Percentiles rank a stretch among this genome's conserved stretches.
Conservation (phyloP, 1,140 invertebrate genomes). For the Drosophila gunungcola region DNA sequence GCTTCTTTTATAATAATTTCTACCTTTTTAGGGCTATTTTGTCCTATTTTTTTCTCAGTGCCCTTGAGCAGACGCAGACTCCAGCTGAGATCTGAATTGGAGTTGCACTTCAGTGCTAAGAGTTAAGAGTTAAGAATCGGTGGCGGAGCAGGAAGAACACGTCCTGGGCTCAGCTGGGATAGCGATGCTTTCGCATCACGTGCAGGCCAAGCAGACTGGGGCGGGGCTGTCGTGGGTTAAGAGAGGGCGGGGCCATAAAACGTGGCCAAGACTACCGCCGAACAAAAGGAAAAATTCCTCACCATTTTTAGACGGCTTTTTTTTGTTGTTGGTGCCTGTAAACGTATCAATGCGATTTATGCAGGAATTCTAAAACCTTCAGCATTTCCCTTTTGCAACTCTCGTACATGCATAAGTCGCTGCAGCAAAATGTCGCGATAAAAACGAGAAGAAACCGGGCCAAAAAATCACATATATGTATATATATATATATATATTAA, state of each 20-base stretch:
- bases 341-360: slow-evolving; percentile 78
- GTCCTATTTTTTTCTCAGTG: slow-evolving; percentile 1
- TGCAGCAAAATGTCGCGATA: slow-evolving; percentile 54
- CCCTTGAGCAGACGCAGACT: background rate
- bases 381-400: slow-evolving; percentile 3
- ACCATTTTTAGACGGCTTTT: slow-evolving; percentile 4
- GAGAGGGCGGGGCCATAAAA: slow-evolving; percentile 60
- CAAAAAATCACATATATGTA: background rate
- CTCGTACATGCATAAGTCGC: slow-evolving; percentile 16
- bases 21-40: no score
- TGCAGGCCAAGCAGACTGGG: slow-evolving; percentile 51
- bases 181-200: slow-evolving; percentile 62
- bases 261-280: slow-evolving; percentile 54
- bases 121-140: slow-evolving; percentile 1
- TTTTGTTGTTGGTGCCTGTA: slow-evolving; percentile 13
- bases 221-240: slow-evolving; percentile 8
- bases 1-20: no score
- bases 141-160: slow-evolving; percentile 22
- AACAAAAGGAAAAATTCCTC: slow-evolving; percentile 60
- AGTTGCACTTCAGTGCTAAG: slow-evolving; percentile 12
- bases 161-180: slow-evolving; percentile 22
- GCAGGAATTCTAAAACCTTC: slow-evolving; percentile 53
- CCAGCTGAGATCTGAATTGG: slow-evolving; percentile 32
- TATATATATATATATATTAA: no score
- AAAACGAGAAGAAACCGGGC: slow-evolving; percentile 17